A percentile compares a stretch with the other conserved stretches of the same genome.
Evolutionary conservation across 2,888 invertebrate species (phyloP).

Genomic region (Melieria picta): DNA sequence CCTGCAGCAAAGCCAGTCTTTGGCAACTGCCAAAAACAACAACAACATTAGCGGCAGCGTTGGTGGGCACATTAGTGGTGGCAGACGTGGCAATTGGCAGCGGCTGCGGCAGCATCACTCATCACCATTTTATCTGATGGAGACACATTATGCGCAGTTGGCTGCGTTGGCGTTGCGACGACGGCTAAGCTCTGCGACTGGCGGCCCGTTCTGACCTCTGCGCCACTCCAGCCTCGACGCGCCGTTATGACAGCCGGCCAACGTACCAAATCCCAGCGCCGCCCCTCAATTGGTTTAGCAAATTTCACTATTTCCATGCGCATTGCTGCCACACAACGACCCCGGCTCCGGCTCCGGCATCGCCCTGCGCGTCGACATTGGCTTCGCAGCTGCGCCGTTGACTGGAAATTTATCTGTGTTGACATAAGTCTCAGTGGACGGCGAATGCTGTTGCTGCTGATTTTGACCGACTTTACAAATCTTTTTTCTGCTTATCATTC

Average conservation of each 20-base stretch:
- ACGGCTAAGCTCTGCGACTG: neutral
- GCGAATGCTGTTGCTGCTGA: too few relatives aligned
- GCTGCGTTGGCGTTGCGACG: constrained; percentile 35
- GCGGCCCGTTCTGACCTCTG: neutral
- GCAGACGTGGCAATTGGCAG: neutral
- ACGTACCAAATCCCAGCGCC: neutral
- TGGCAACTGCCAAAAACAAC: neutral
- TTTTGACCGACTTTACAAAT: neutral
- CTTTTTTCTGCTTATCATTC: constrained; percentile 4
- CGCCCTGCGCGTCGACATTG: too few relatives aligned
- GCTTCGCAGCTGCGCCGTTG: constrained; percentile 4
- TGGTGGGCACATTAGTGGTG: neutral
- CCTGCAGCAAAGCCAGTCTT: neutral
- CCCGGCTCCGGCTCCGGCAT: neutral
- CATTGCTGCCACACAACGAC: too few relatives aligned
- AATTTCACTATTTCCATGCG: constrained; percentile 20
- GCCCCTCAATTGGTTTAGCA: constrained; percentile 16
- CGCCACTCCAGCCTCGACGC: too few relatives aligned
- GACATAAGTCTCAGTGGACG: constrained; percentile 15
- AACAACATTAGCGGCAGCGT: neutral
- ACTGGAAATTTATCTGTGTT: constrained; percentile 26
- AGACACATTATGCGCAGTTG: constrained; percentile 55
- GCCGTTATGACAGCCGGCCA: too few relatives aligned
- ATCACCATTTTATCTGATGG: constrained; percentile 51
- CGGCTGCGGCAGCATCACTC: constrained; percentile 38